Evolutionary conservation across 1,140 invertebrate species (phyloP), one percentile per base, ranked within the genome.

Genomic region (Acromyrmex charruanus): DNA sequence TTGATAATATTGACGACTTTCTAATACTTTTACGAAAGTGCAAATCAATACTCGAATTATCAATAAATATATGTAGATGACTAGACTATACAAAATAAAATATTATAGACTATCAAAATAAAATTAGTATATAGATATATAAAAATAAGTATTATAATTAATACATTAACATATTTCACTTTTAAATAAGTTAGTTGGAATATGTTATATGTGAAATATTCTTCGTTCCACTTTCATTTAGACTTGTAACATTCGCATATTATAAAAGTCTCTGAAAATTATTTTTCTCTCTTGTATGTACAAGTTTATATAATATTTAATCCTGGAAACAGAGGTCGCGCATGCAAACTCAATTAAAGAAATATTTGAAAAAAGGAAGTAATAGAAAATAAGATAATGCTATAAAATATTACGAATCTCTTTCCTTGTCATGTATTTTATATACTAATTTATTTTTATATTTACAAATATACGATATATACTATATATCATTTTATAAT

Each of bases 301-400:
- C 16, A 35, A 35, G 0, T 65, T 35, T 65, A 65, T 65, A 65
- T 65, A 65, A 35, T 65, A 65, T 65, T 65, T 35, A 65, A 65
- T 35, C 3, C 7, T 35, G 63, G 18, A 35, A 31, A 66, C 0
- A n/a, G n/a, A 58, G 1, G 6, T n/a, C 16, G 31, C 2, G 7
- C 18, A 25, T 25, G 3, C 14, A 35, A 35, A 65, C 9, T 65
- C 16, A n/a, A 35, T 65, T 65, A n/a, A 65, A 65, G 3, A n/a
- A 65, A 65, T 65, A 65, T 18, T 65, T 65, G 2, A 0, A 3
- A 31, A 18, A 65, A 65, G 28, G 0, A 65, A 65, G 5, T 28
- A 63, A 65, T 14, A 2, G 14, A 65, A 65, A 65, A 65, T 31
- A 31, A 65, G 25, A 10, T 31, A 31, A 39, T 39, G 9, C 0